Evolutionary conservation across 2,113 vertebrate genomes (phyloP).

Genomic region (Alces alces): DNA sequence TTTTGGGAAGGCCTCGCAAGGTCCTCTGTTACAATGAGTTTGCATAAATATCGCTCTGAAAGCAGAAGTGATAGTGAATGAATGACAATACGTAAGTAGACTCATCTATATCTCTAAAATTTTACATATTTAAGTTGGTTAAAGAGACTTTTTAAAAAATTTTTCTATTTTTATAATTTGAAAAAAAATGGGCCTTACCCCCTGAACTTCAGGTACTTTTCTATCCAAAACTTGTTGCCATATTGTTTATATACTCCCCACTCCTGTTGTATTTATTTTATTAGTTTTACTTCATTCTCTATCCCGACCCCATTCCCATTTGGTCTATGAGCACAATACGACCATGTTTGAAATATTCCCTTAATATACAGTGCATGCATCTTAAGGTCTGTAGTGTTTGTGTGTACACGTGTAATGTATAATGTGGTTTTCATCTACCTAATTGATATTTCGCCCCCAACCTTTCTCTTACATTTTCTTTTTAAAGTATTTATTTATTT

Average conservation of each 20-base stretch:
- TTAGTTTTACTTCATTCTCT: background rate
- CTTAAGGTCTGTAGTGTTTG: background rate
- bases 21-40: background rate
- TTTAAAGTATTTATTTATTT: background rate
- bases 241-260: background rate
- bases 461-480: background rate
- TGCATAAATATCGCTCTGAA: background rate
- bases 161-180: background rate
- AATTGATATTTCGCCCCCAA: rapidly evolving
- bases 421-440: background rate
- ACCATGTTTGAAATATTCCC: background rate
- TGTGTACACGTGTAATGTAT: background rate
- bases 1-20: background rate
- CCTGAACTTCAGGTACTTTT: background rate
- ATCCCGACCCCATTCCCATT: background rate
- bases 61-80: background rate
- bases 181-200: background rate
- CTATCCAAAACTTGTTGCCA: rapidly evolving
- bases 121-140: background rate
- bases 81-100: rapidly evolving
- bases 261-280: background rate
- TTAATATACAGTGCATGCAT: background rate
- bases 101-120: background rate
- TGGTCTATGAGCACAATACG: rapidly evolving
- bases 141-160: background rate